Conservation (phyloP, 92 coral and sea anemone genomes). For the Epizoanthus illoricatus region DNA sequence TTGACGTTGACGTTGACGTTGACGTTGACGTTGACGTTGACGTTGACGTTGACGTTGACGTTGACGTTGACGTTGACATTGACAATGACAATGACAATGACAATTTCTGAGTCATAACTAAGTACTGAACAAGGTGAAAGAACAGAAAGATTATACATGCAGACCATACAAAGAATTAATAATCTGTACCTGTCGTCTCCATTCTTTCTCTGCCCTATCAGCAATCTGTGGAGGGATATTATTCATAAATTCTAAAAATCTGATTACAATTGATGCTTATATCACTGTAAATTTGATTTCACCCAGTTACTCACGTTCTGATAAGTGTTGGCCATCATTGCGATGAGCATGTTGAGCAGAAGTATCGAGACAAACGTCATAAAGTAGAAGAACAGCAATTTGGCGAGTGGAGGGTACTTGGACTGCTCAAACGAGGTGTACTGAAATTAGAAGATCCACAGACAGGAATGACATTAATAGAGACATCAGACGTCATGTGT, state of each 20-base stretch:
- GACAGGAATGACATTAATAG: not conserved
- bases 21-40: too few relatives aligned
- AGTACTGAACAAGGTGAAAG: too few relatives aligned
- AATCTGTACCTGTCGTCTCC: constrained; percentile 80
- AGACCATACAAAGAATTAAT: not conserved
- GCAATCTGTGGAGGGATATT: constrained; percentile 55
- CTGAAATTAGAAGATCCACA: constrained; percentile 41
- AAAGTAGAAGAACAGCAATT: constrained; percentile 80
- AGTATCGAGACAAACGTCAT: constrained; percentile 77
- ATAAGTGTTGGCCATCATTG: constrained; percentile 92
- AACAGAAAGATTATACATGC: too few relatives aligned
- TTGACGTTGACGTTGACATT: too few relatives aligned
- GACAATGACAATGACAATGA: too few relatives aligned
- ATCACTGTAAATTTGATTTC: too few relatives aligned
- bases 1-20: too few relatives aligned
- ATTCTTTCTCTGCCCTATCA: constrained; percentile 85
- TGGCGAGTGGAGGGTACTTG: constrained; percentile 67
- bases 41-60: too few relatives aligned
- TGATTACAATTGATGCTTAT: too few relatives aligned
- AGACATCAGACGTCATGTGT: too few relatives aligned
- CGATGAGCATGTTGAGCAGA: constrained; percentile 86
- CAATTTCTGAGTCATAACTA: too few relatives aligned
- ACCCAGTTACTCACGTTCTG: constrained; percentile 68
- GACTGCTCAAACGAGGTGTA: constrained; percentile 62
- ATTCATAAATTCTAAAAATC: not conserved